A percentile compares a stretch with the other conserved stretches of the same genome.
Evolutionary conservation across 2,797 vertebrate genomes (phyloP).

Genomic region (Poeciliopsis infans): DNA sequence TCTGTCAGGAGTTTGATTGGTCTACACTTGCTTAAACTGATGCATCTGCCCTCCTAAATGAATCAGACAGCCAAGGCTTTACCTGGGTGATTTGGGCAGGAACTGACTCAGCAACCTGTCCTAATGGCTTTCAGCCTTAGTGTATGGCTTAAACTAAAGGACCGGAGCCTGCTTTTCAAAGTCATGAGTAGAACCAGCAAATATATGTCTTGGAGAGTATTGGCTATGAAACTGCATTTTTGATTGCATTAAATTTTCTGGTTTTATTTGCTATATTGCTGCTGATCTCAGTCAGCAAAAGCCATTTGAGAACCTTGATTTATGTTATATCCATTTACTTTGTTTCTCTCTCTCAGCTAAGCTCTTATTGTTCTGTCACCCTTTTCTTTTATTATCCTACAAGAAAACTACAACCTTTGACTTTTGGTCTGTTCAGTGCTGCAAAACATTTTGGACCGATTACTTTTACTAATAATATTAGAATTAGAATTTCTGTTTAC

Average conservation of each 20-base stretch:
- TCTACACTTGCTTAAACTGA: conserved; percentile 44
- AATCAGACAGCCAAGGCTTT: conserved; percentile 63
- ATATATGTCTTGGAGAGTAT: neutral
- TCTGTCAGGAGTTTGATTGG: conserved; percentile 39
- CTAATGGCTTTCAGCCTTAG: conserved; percentile 48
- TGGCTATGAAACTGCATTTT: neutral
- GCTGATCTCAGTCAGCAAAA: neutral
- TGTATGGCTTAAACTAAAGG: conserved; percentile 28
- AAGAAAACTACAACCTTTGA: neutral
- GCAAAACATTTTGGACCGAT: neutral
- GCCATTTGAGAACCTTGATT: neutral
- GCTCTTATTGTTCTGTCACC: neutral
- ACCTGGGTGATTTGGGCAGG: conserved; percentile 64
- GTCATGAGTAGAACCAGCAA: neutral
- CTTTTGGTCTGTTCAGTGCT: neutral
- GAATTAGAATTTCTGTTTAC: too few relatives aligned
- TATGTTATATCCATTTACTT: neutral
- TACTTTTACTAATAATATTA: neutral
- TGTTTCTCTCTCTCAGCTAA: neutral
- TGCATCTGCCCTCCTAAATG: conserved; percentile 60
- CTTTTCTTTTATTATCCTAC: neutral
- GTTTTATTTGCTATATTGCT: neutral
- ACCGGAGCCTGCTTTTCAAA: conserved; percentile 16
- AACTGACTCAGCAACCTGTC: conserved; percentile 68
- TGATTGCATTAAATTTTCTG: neutral